A percentile compares a stretch with the other conserved stretches of the same genome.
Conservation (phyloP, 2,888 invertebrate genomes). For the Oscheius onirici region DNA sequence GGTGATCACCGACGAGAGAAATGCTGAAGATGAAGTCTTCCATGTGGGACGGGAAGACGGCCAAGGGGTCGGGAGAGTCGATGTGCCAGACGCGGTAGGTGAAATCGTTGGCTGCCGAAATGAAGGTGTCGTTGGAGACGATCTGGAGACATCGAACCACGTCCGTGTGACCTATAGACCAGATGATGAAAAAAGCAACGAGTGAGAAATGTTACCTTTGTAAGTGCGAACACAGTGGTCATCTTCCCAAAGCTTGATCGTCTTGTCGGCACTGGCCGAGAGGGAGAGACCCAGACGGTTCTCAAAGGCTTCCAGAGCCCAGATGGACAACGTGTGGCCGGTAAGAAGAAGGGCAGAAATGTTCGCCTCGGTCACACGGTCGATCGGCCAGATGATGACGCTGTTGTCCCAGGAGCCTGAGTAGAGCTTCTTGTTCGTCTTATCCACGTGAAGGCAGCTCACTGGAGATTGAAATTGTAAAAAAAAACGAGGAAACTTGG, state of each 20-base stretch:
- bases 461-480: too few relatives aligned
- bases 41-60: slow-evolving; percentile 65
- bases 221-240: slow-evolving; percentile 80
- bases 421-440: slow-evolving; percentile 77
- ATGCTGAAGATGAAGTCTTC: slow-evolving; percentile 65
- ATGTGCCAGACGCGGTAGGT: slow-evolving; percentile 85
- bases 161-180: slow-evolving; percentile 85
- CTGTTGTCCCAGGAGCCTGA: slow-evolving; percentile 94
- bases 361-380: background rate
- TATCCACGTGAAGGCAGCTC: slow-evolving; percentile 73
- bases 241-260: slow-evolving; percentile 84
- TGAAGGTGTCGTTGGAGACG: slow-evolving; percentile 81
- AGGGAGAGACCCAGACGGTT: slow-evolving; percentile 74
- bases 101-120: slow-evolving; percentile 93
- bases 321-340: slow-evolving; percentile 82
- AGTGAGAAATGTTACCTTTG: too few relatives aligned
- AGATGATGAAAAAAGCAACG: slow-evolving; percentile 21
- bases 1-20: slow-evolving; percentile 38
- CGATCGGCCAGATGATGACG: slow-evolving; percentile 82
- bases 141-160: slow-evolving; percentile 86
- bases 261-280: slow-evolving; percentile 92
- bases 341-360: slow-evolving; percentile 74
- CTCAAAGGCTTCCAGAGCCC: slow-evolving; percentile 77
- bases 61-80: slow-evolving; percentile 81
- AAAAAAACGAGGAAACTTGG: too few relatives aligned